Evolutionary conservation across 2,797 vertebrate genomes (phyloP), one percentile per base, ranked within the genome.

Genomic region (Argentina silus): DNA sequence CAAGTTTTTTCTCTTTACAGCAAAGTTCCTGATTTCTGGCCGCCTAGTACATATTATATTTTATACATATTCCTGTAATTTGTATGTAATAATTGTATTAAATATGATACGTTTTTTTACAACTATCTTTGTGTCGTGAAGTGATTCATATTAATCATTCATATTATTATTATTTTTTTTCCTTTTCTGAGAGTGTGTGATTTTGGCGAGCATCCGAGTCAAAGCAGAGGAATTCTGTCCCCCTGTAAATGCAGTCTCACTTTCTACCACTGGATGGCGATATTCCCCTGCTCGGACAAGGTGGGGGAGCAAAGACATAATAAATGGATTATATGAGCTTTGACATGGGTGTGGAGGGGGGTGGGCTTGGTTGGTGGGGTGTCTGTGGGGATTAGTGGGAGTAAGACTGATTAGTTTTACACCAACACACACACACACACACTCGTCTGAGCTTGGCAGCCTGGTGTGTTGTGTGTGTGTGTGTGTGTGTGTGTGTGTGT

Each of bases 1-100:
- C 10, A 42, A 7, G 45, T 36, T 10, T 47, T 61, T 5, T 56
- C 75, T 57, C 55, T 63, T 88, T 85, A 43, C 88, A 94, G 93
- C 92, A 94, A 90, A 83, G 56, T 73, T 82, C 84, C 67, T 92
- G 85, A 93, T 19, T 68, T 42, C 21, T 19, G 2, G 14, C 0
- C 21, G 7, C 19, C 11, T 63, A 6, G n/a, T n/a, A n/a, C n/a
- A n/a, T n/a, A n/a, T n/a, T n/a, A 12, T 63, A n/a, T 63, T 17
- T 56, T 59, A 1, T 19, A 9, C 12, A 48, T 53, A 51, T 69
- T 61, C 7, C 36, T 67, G 47, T 67, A 65, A 61, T 63, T 9
- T 19, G 17, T 36, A 60, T 27, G n/a, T 75, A 14, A 70, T n/a
- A 36, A 69, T 10, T 12, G 36, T 53, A 62, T 48, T 68, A 73